Percentiles rank a stretch among this genome's conserved stretches.
These are phyloP conservation scores for Himantopus leucocephalus DNA, from an alignment of 2,113 vertebrate species.

Conservation along the genomic window DNA sequence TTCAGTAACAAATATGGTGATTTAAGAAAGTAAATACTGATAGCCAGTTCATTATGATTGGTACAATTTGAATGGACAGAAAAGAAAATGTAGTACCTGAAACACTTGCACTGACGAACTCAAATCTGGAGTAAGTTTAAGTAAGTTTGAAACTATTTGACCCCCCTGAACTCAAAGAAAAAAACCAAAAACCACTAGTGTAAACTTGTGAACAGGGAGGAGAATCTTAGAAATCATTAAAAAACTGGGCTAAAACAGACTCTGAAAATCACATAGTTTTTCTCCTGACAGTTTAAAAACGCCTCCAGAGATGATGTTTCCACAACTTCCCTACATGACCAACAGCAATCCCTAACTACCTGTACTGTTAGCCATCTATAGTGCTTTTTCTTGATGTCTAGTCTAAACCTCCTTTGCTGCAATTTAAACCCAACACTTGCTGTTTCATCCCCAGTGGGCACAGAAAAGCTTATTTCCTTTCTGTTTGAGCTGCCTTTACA, in stretches of 20 bases:
- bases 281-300: background rate
- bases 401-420: background rate
- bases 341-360: background rate
- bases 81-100: constrained; percentile 47
- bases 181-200: background rate
- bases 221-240: background rate
- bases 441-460: background rate
- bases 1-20: constrained; percentile 9
- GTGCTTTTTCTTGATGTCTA: background rate
- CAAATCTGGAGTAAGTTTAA: background rate
- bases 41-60: background rate
- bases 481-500: background rate
- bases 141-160: background rate
- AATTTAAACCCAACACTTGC: background rate
- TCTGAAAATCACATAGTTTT: background rate
- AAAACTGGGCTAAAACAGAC: background rate
- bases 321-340: background rate
- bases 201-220: background rate
- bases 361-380: background rate
- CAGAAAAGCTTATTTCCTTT: background rate
- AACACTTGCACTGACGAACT: background rate
- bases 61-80: constrained; percentile 5
- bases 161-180: background rate
- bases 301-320: background rate
- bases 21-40: constrained; percentile 56